Conservation (phyloP, 2,113 vertebrate genomes). For the Cephalophus harveyi region DNA sequence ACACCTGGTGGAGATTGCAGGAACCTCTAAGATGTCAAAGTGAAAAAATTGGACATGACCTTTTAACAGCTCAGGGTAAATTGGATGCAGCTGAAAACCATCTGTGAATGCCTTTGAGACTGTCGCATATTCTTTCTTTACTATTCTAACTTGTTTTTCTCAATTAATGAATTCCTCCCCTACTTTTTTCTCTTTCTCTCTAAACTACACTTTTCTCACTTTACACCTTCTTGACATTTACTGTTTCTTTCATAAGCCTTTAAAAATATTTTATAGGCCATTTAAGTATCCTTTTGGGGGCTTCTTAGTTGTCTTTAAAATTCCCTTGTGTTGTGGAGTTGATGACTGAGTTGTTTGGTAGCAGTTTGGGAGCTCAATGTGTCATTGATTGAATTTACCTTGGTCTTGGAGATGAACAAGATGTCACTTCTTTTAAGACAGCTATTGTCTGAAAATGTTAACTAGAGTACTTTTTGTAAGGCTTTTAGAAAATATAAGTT, state of each 20-base stretch:
- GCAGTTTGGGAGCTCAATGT: neutral
- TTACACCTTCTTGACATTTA: neutral
- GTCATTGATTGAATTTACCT: neutral
- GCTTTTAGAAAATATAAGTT: neutral
- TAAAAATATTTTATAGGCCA: neutral
- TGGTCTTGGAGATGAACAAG: constrained; percentile 29
- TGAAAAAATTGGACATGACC: neutral
- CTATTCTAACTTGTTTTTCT: neutral
- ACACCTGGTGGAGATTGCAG: neutral
- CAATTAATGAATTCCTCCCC: neutral
- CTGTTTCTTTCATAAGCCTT: neutral
- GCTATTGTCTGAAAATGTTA: neutral
- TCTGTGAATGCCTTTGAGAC: constrained; percentile 38
- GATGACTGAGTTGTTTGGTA: neutral
- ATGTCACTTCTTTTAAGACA: neutral
- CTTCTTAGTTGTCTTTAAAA: neutral
- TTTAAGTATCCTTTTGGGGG: neutral
- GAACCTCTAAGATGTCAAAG: constrained; percentile 13
- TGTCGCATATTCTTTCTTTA: constrained; percentile 2
- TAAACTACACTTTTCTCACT: neutral
- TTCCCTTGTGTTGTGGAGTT: neutral
- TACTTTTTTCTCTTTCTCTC: neutral
- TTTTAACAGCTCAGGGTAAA: constrained; percentile 17
- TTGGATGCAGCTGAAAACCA: neutral
- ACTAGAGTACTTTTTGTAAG: neutral